Conservation (phyloP, 2,113 vertebrate genomes). For the Todiramphus saurophagus region DNA sequence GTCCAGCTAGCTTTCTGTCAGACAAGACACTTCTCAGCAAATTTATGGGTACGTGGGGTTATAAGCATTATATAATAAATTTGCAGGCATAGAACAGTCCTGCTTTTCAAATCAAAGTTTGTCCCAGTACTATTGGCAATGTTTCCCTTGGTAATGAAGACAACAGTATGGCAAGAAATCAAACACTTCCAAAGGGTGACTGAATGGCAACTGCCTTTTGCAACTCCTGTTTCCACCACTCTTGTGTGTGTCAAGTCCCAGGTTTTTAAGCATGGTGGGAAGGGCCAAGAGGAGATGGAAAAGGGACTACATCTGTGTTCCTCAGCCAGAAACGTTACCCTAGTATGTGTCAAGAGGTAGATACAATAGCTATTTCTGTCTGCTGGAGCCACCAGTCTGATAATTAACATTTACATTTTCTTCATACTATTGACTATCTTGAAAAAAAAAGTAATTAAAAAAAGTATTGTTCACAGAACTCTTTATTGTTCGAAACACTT, state of each 20-base stretch:
- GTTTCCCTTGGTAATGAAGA: background rate
- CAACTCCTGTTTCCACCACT: background rate
- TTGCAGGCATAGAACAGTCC: background rate
- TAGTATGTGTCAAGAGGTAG: background rate
- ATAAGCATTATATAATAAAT: background rate
- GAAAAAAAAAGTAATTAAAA: background rate
- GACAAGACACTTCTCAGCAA: background rate
- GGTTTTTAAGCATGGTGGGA: background rate
- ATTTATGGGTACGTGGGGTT: background rate
- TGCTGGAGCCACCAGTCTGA: background rate
- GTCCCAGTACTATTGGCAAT: background rate
- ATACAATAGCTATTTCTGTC: background rate
- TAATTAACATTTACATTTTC: background rate
- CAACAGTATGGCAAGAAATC: background rate
- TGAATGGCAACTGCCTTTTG: background rate
- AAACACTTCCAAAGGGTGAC: background rate
- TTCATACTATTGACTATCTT: background rate
- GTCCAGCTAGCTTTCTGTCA: background rate
- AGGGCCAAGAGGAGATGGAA: background rate
- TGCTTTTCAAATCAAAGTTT: background rate
- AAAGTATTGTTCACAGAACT: background rate
- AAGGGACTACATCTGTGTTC: background rate
- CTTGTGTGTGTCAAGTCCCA: background rate
- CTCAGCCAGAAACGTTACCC: background rate
- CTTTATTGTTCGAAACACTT: background rate